Base-by-base conservation (phyloP, 2,797 vertebrate species). In the Labeo calbasu region DNA sequence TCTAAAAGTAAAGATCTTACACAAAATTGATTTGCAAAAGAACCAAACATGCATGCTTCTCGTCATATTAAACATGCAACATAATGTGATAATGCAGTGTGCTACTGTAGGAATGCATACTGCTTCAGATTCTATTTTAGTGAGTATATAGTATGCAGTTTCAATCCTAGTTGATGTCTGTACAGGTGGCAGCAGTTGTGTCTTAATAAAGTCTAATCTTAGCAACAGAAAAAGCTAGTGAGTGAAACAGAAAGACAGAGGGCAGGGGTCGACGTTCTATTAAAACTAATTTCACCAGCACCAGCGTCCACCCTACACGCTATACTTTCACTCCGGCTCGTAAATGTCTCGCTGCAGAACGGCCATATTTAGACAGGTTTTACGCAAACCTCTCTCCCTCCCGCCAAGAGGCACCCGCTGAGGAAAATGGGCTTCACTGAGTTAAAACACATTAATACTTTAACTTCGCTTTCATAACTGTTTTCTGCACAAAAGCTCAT, bases 171-270 rank as follows among this genome's bases (percentile, higher is more conserved):
- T 4, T 14, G 1, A 3, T 12, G 25, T 2, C 15, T 55, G 25
- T 55, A 32, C 71, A 75, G 25, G 28, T 36, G 71, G 73, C 53
- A 43, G 53, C 73, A 59, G 32, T 40, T 59, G 73, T 17, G n/a
- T 59, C 55, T 77, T 15, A 59, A 61, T 77, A 61, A 77, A 61
- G 14, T 13, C 36, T 77, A 43, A 77, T 77, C n/a, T 77, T 61
- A 77, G 75, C 73, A 59, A 43, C 36, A 63, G n/a, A 77, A 63
- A 40, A 57, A 61, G 53, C 7, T 12, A 43, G 53, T 13, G 57
- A 63, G 76, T 17, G 36, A 46, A 77, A 77, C 19, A 77, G 55
- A 59, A 25, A 46, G 55, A 61, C 57, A 17, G 14, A 77, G 75
- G 36, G n/a, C 75, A 77, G 55, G 59, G 75, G 75, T 77, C 14